Evolutionary conservation across 2,113 vertebrate genomes (phyloP).

Genomic region (Solea senegalensis): DNA sequence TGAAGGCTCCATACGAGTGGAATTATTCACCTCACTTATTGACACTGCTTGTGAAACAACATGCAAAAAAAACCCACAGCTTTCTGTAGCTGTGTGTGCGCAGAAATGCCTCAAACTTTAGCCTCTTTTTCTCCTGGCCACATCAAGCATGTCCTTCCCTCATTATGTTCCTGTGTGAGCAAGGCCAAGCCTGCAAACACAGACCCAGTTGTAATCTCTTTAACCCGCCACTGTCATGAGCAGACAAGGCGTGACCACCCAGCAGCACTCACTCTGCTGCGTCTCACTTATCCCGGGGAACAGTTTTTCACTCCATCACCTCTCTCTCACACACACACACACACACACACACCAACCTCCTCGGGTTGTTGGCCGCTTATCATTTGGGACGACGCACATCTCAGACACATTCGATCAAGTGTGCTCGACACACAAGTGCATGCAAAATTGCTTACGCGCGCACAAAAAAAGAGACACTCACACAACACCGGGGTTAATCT

Average conservation of each 20-base stretch:
- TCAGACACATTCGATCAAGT: slow-evolving; percentile 43
- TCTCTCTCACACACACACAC: no score
- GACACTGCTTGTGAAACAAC: slow-evolving; percentile 57
- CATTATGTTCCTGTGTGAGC: slow-evolving; percentile 87
- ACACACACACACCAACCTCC: neutral
- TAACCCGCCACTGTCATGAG: slow-evolving; percentile 88
- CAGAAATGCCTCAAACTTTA: slow-evolving; percentile 79
- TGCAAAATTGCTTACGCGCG: neutral
- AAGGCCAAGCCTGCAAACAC: slow-evolving; percentile 89
- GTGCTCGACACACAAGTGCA: slow-evolving; percentile 25
- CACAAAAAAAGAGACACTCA: slow-evolving; percentile 11
- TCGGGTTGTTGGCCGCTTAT: slow-evolving; percentile 54
- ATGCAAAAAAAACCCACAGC: slow-evolving; percentile 20
- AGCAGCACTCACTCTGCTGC: slow-evolving; percentile 83
- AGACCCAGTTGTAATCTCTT: slow-evolving; percentile 92
- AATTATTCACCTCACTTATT: slow-evolving; percentile 49
- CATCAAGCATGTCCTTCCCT: slow-evolving; percentile 85
- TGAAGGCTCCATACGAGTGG: slow-evolving; percentile 22
- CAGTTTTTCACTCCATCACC: slow-evolving; percentile 59
- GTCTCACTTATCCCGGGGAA: slow-evolving; percentile 78
- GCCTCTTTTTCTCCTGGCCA: slow-evolving; percentile 80
- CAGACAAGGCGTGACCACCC: slow-evolving; percentile 86
- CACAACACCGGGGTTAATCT: slow-evolving; percentile 55
- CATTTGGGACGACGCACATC: slow-evolving; percentile 44
- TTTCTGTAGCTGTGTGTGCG: slow-evolving; percentile 46